Evolutionary conservation across 2,113 vertebrate genomes (phyloP), one percentile per base, ranked within the genome.

Genomic region (Colinus virginianus): DNA sequence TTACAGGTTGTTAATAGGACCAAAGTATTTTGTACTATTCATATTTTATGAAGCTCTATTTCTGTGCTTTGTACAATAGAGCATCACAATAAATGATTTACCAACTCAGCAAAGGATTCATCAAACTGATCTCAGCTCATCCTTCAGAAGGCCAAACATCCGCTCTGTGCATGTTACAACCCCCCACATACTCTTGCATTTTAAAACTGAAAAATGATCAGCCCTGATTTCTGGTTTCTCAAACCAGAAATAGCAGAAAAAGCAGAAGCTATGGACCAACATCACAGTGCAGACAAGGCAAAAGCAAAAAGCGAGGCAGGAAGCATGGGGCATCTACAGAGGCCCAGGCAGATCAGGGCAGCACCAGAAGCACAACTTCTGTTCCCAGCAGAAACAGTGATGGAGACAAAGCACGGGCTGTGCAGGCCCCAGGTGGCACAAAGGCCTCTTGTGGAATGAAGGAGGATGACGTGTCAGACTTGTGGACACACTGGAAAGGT

Each of bases 11-110:
- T 96, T 97, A 96, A 96, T 96, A 97, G 93, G 93, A 92, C 40
- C 74, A 77, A 96, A 93, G 80, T 96, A 95, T 97, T 97, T 97
- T 90, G 91, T 72, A 72, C 45, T 96, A 97, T 97, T 96, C 97
- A 97, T 98, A 97, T 97, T 98, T 98, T 96, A 98, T 98, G 97
- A 97, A 96, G 97, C 64, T 14, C 92, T 97, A 59, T 82, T 96
- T 90, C 95, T 94, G 89, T 83, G 88, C 96, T 97, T 97, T 97
- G 96, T 97, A 96, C 97, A 97, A 97, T 84, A 95, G 62, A 95
- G 80, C 61, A 88, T 96, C 90, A 90, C 92, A 95, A 96, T 98
- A 97, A 98, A 97, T 97, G 96, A 97, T 97, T 98, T 95, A 97
- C 90, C 67, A 77, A 46, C 76, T 92, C 45, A 80, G 30, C 76